phyloP scores from a whole-genome alignment of 2,888 invertebrate genomes.

The Ceramica pisi region DNA sequence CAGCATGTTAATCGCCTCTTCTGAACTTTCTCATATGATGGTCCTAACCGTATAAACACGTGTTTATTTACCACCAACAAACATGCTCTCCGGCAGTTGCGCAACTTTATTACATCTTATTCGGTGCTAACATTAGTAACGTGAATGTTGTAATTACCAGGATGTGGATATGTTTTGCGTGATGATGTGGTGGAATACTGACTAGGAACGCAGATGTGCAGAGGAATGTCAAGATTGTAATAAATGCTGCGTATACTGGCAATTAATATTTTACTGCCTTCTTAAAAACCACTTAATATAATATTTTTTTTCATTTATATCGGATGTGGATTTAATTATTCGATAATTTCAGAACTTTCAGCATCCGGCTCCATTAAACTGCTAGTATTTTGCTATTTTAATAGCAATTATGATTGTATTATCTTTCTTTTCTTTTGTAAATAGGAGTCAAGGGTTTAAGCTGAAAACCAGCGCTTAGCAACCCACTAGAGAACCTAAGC shows the following conservation, averaged over 20 bases:
- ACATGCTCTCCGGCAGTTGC: conserved; percentile 67
- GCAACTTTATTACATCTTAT: conserved; percentile 76
- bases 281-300: not conserved
- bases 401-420: conserved; percentile 48
- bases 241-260: not conserved
- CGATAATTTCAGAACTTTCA: not conserved
- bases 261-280: not conserved
- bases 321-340: not conserved
- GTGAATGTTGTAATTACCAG: conserved; percentile 68
- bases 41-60: conserved; percentile 75
- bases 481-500: too few relatives aligned
- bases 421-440: too few relatives aligned
- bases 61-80: conserved; percentile 75
- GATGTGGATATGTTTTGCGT: conserved; percentile 62
- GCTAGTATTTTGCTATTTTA: not conserved
- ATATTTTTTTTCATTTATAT: not conserved
- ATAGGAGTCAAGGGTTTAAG: too few relatives aligned
- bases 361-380: not conserved
- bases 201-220: conserved; percentile 9
- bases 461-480: too few relatives aligned
- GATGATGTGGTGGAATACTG: conserved; percentile 7
- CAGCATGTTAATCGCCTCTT: conserved; percentile 4
- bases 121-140: conserved; percentile 57
- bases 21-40: conserved; percentile 27
- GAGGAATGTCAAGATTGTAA: conserved; percentile 10